phyloP scores from a whole-genome alignment of 2,797 vertebrate genomes.

The Masticophis lateralis region DNA sequence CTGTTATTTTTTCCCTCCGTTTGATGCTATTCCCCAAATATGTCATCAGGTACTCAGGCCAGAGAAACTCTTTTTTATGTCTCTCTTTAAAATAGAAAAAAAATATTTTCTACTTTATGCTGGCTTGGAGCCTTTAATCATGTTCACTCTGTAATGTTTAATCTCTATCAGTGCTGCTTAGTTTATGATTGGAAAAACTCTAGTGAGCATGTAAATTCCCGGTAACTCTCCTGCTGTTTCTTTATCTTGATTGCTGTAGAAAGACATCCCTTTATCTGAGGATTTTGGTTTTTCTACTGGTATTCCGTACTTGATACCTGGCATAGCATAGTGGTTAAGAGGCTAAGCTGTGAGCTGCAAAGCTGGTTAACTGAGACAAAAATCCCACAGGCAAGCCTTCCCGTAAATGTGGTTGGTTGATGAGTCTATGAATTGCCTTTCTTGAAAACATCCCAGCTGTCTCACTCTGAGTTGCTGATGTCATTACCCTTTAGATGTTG shows the following conservation, averaged over 20 bases:
- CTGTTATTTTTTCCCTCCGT: neutral
- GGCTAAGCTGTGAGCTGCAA: neutral
- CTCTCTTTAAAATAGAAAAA: neutral
- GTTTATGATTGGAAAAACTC: conserved; percentile 3
- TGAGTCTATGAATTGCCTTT: neutral
- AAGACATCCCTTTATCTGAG: neutral
- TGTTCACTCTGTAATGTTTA: conserved; percentile 11
- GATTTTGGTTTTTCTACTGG: neutral
- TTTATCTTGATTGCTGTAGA: neutral
- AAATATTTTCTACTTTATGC: neutral
- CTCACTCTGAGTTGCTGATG: neutral
- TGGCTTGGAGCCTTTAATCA: conserved; percentile 18
- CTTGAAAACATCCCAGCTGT: neutral
- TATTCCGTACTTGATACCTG: neutral
- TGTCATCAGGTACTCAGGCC: conserved; percentile 19
- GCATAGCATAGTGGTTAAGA: neutral
- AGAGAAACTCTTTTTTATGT: conserved; percentile 8
- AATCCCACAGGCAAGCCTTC: neutral
- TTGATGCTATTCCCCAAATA: neutral
- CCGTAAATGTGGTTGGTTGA: neutral
- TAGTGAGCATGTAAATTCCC: neutral
- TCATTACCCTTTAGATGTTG: neutral
- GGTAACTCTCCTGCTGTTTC: neutral
- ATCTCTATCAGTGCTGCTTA: neutral
- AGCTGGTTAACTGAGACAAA: neutral